phyloP scores from a whole-genome alignment of 2,888 invertebrate genomes.

The Agrochola litura region DNA sequence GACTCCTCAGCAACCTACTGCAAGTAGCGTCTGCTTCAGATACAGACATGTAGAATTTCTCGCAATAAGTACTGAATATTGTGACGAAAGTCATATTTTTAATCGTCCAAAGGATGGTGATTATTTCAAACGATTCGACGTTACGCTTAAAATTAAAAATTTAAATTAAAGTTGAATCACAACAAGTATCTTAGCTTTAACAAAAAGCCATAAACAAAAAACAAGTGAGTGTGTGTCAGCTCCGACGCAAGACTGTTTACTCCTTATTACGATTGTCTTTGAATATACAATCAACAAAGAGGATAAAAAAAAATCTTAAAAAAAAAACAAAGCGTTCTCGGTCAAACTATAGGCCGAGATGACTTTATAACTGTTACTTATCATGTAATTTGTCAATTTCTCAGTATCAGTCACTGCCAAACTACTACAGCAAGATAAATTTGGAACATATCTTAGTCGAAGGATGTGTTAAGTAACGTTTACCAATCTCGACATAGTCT shows the following conservation, averaged over 20 bases:
- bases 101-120: neutral
- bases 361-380: neutral
- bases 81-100: conserved; percentile 22
- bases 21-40: conserved; percentile 34
- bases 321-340: no score
- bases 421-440: no score
- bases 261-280: no score
- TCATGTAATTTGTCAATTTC: no score
- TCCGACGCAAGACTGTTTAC: no score
- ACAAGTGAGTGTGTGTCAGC: no score
- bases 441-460: neutral
- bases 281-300: no score
- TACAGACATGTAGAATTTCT: conserved; percentile 30
- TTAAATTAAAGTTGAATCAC: neutral
- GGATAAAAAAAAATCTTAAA: no score
- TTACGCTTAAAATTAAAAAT: conserved; percentile 26
- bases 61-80: conserved; percentile 20
- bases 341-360: no score
- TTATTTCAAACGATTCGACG: neutral
- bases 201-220: neutral
- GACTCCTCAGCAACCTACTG: conserved; percentile 14
- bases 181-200: neutral
- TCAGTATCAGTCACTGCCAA: neutral
- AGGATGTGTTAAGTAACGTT: neutral
- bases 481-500: neutral